Evolutionary conservation across 2,113 vertebrate species (phyloP).

Genomic region (Vulpes lagopus): DNA sequence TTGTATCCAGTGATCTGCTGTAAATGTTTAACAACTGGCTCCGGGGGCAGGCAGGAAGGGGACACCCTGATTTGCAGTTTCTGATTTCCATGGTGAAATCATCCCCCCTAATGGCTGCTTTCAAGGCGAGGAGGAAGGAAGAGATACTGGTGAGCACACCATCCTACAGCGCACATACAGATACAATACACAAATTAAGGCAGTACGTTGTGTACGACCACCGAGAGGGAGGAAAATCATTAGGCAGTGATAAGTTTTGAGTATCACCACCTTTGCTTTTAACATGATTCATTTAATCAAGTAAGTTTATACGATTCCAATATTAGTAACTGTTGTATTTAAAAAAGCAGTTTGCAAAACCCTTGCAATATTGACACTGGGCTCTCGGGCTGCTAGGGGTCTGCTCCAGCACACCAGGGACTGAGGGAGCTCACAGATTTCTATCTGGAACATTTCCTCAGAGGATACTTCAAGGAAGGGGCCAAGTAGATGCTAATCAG

Average conservation of each 20-base stretch:
- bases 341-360: background rate
- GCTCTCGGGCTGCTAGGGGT: background rate
- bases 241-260: background rate
- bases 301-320: background rate
- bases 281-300: background rate
- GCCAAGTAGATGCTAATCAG: slow-evolving; percentile 80
- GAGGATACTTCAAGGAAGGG: slow-evolving; percentile 73
- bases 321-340: background rate
- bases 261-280: background rate
- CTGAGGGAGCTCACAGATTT: slow-evolving; percentile 15
- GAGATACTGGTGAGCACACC: rapidly evolving
- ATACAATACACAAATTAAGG: rapidly evolving
- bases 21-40: background rate
- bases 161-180: rapidly evolving
- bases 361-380: background rate
- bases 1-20: background rate
- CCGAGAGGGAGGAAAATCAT: background rate
- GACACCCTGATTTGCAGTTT: background rate
- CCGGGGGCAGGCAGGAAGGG: too few relatives aligned
- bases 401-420: background rate
- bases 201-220: background rate
- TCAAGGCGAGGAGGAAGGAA: background rate
- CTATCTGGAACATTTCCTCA: slow-evolving; percentile 69
- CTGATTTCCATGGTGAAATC: background rate
- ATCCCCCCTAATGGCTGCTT: background rate